Percentiles rank a stretch among this genome's conserved stretches.
These are phyloP conservation scores for Arenaria interpres DNA, from an alignment of 2,113 vertebrate genomes.

Conservation along the genomic window DNA sequence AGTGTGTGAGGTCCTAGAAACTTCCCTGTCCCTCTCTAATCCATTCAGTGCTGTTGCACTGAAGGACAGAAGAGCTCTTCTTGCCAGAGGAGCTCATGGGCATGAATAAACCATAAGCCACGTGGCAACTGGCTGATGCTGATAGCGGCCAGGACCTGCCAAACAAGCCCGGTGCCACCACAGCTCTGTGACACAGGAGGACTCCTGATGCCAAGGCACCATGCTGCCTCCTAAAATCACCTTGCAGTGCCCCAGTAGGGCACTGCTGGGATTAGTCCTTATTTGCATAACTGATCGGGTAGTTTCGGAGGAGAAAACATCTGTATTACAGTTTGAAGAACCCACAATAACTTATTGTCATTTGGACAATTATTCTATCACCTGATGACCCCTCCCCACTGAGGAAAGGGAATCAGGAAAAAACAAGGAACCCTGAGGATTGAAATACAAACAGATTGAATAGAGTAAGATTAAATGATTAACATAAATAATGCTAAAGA, in stretches of 20 bases:
- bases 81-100: background rate
- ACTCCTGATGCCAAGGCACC: background rate
- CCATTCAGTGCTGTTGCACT: accelerated
- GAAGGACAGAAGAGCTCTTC: background rate
- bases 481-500: background rate
- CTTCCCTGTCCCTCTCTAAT: background rate
- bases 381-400: background rate
- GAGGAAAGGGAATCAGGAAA: background rate
- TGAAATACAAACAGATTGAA: background rate
- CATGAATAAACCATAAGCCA: background rate
- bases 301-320: background rate
- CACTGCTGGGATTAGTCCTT: background rate
- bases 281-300: too few relatives aligned
- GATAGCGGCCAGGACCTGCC: background rate
- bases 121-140: background rate
- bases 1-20: background rate
- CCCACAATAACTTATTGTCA: background rate
- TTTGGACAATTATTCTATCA: background rate
- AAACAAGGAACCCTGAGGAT: background rate
- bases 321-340: background rate
- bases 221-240: background rate
- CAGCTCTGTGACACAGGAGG: background rate
- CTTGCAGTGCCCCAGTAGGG: accelerated
- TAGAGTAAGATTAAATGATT: background rate
- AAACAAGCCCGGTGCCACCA: accelerated